phyloP scores from a whole-genome alignment of 2,888 invertebrate genomes.

The Heteropelma amictum region DNA sequence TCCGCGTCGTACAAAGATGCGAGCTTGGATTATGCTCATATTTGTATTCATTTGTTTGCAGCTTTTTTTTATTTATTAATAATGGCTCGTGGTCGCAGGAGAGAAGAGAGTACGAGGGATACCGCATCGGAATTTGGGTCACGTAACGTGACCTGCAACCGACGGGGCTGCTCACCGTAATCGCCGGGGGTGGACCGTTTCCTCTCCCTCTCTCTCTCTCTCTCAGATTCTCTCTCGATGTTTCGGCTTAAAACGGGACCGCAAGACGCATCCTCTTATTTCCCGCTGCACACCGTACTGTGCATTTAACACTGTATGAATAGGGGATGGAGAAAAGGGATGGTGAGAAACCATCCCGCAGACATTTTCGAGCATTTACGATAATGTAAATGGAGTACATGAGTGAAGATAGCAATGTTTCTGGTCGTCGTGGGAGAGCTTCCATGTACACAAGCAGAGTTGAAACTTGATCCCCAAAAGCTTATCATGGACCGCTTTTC shows the following conservation, averaged over 20 bases:
- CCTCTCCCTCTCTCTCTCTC: not conserved
- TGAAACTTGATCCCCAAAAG: slow-evolving; percentile 38
- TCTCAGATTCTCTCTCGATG: not conserved
- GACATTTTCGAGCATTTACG: slow-evolving; percentile 16
- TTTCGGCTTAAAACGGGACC: slow-evolving; percentile 39
- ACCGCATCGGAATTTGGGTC: slow-evolving; percentile 51
- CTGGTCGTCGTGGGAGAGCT: slow-evolving; percentile 5
- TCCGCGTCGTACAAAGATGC: too few species aligned
- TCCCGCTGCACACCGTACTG: slow-evolving; percentile 32
- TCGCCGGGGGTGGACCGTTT: slow-evolving; percentile 38
- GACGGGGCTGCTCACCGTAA: slow-evolving; percentile 42
- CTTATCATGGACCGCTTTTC: slow-evolving; percentile 18
- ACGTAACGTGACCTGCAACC: slow-evolving; percentile 40
- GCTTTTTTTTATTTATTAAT: not conserved
- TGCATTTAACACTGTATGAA: slow-evolving; percentile 1
- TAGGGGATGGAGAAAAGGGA: not conserved
- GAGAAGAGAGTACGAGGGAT: not conserved
- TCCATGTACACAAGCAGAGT: too few species aligned
- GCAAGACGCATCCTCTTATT: slow-evolving; percentile 45
- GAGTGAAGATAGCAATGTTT: slow-evolving; percentile 26
- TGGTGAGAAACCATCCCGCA: slow-evolving; percentile 41
- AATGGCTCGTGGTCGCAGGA: slow-evolving; percentile 18
- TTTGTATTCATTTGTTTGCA: not conserved
- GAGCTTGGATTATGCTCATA: not conserved
- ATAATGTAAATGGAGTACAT: slow-evolving; percentile 39